Evolutionary conservation across 1,140 invertebrate genomes (phyloP).

Genomic region (Neodiprion virginianus): DNA sequence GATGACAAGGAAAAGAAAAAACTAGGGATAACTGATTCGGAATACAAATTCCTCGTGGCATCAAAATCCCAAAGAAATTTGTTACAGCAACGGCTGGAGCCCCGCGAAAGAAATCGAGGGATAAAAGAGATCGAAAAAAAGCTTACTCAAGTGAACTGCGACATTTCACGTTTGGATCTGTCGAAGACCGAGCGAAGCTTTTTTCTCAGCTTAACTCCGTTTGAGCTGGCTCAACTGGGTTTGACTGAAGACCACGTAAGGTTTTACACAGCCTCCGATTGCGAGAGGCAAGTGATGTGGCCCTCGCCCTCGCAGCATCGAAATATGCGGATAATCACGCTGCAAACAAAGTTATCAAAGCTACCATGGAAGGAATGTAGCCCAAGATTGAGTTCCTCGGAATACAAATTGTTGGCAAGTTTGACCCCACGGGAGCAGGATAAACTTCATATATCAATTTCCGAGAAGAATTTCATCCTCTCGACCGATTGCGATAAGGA

Average conservation of each 20-base stretch:
- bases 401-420: background rate
- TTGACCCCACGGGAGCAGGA: background rate
- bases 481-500: background rate
- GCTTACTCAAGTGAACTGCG: background rate
- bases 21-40: background rate
- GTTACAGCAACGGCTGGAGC: background rate
- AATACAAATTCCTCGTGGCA: background rate
- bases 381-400: background rate
- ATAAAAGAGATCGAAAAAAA: background rate
- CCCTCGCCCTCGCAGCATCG: background rate
- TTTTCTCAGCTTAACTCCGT: background rate
- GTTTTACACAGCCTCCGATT: background rate
- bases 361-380: background rate
- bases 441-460: background rate
- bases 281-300: background rate
- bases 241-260: background rate
- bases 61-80: background rate
- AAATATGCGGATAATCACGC: background rate
- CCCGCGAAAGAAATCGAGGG: background rate
- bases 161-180: background rate
- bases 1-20: background rate
- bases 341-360: background rate
- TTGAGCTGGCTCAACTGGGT: background rate
- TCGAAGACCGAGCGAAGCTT: background rate
- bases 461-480: background rate